Evolutionary conservation across 1,140 invertebrate species (phyloP), one percentile per base, ranked within the genome.

Genomic region (Hycleus cichorii): DNA sequence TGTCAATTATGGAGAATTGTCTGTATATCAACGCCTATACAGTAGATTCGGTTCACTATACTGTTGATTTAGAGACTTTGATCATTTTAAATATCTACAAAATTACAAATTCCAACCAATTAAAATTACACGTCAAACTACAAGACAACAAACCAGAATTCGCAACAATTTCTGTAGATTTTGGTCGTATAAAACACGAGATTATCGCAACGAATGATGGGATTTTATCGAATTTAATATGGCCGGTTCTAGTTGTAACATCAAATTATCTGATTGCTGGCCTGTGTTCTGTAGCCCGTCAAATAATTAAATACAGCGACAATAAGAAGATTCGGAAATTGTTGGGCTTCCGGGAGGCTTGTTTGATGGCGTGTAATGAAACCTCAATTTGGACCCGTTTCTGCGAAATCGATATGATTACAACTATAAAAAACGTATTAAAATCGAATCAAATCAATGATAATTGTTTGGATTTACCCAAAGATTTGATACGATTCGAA

Each of bases 331-430:
- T 78, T 11, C 75, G 78, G 18, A 74, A 77, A 11, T 72, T 89
- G 27, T 72, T 93, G 11, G 90, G 90, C 2, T 93, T 93, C 65
- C 82, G 89, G 57, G 80, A 81, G 47, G 81, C 84, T 45, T 93
- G 90, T 70, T 75, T 94, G 2, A 77, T 87, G 59, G 87, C 90
- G 7, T 90, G 89, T 63, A 86, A 88, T 10, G 90, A 95, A 77
- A 80, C 84, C 1, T 95, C 92, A 5, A 78, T 89, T 26, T 96
- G 92, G 92, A 95, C 93, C 0, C 89, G 87, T 66, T 93, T 93
- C 70, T 95, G 93, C 79, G 93, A 97, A 78, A 78, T 93, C 12
- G 89, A 93, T 70, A 75, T 92, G 10, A 77, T 86, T 38, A 70
- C 74, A 18, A 80, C 80, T 7, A 69, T 86, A 0, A 78, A 79